Conservation (phyloP, 2,113 vertebrate genomes). For the Oryzias woworae region DNA sequence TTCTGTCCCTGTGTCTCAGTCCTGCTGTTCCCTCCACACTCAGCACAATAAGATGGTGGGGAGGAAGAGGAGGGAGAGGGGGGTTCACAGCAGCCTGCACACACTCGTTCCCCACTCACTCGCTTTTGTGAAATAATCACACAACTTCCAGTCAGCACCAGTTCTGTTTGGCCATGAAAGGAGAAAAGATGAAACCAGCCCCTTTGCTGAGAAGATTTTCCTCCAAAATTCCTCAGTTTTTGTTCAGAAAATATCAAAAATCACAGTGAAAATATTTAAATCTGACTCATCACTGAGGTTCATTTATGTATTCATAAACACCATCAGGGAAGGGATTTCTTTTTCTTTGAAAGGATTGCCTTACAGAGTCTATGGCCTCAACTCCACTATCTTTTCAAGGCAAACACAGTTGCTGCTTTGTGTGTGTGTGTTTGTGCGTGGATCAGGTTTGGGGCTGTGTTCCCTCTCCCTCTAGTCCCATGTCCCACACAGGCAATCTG, state of each 20-base stretch:
- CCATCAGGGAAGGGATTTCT: slow-evolving; percentile 42
- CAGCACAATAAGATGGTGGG: slow-evolving; percentile 60
- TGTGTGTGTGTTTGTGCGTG: slow-evolving; percentile 47
- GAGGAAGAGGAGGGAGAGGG: slow-evolving; percentile 27
- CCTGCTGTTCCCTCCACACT: slow-evolving; percentile 66
- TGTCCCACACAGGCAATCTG: slow-evolving; percentile 60
- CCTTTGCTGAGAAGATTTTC: slow-evolving; percentile 37
- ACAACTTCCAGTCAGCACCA: slow-evolving; percentile 71
- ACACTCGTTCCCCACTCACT: slow-evolving; percentile 52
- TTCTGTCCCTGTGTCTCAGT: slow-evolving; percentile 72
- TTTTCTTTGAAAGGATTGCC: slow-evolving; percentile 61
- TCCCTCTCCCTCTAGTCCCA: slow-evolving; percentile 44
- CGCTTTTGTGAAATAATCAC: slow-evolving; percentile 54
- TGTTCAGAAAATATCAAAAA: neutral
- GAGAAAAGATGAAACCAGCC: slow-evolving; percentile 11
- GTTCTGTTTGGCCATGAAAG: slow-evolving; percentile 65
- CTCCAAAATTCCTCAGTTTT: neutral
- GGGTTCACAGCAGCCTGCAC: slow-evolving; percentile 48
- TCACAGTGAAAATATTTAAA: slow-evolving; percentile 3
- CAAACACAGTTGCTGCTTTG: slow-evolving; percentile 68
- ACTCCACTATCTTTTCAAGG: slow-evolving; percentile 63
- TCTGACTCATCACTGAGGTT: slow-evolving; percentile 1
- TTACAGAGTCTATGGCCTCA: slow-evolving; percentile 53
- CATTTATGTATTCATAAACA: slow-evolving; percentile 21
- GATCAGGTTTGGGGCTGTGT: slow-evolving; percentile 60